A percentile compares a stretch with the other conserved stretches of the same genome.
Evolutionary conservation across 2,797 vertebrate species (phyloP).

Genomic region (Falco rusticolus): DNA sequence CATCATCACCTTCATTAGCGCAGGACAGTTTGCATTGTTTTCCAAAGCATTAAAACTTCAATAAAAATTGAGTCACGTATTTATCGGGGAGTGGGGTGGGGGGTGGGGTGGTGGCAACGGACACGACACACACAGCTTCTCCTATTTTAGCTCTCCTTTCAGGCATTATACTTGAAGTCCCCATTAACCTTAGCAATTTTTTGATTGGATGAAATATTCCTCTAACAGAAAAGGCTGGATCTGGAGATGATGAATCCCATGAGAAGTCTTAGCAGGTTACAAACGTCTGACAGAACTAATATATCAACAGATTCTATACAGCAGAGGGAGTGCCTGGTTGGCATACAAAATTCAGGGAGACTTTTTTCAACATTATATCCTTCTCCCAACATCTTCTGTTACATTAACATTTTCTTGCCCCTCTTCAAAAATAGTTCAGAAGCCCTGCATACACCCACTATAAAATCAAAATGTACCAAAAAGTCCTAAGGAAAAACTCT

Average conservation of each 20-base stretch:
- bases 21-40: background rate
- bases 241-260: background rate
- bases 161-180: background rate
- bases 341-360: background rate
- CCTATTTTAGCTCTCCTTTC: background rate
- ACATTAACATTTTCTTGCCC: rapidly evolving
- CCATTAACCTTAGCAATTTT: constrained; percentile 6
- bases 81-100: background rate
- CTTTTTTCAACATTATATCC: background rate
- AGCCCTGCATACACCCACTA: background rate
- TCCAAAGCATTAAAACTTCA: background rate
- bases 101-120: too few relatives aligned
- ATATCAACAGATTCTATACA: background rate
- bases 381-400: background rate
- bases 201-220: background rate
- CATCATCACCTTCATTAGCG: background rate
- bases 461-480: background rate
- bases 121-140: background rate
- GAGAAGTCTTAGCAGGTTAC: background rate
- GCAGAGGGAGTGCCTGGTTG: background rate
- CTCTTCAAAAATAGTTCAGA: background rate
- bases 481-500: background rate
- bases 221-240: background rate
- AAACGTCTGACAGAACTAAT: constrained; percentile 28
- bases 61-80: background rate